Conservation (phyloP, 2,888 invertebrate species). For the Deilephila elpenor region DNA sequence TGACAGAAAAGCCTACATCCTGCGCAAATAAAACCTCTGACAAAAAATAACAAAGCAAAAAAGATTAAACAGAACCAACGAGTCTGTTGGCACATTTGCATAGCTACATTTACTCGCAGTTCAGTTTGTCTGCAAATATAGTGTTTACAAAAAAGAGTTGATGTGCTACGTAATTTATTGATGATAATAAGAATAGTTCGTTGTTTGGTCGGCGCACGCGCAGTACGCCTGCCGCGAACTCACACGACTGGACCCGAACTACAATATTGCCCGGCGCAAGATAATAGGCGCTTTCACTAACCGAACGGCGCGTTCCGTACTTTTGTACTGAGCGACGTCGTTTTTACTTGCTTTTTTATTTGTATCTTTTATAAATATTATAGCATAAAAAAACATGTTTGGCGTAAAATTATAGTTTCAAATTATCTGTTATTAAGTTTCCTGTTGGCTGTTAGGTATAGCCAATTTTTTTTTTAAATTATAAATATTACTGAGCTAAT, state of each 20-base stretch:
- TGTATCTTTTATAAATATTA: too few species aligned
- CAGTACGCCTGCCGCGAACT: neutral
- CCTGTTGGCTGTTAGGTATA: too few species aligned
- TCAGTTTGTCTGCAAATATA: neutral
- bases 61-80: neutral
- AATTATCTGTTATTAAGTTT: too few species aligned
- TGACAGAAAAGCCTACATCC: neutral
- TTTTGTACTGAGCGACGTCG: neutral
- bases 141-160: neutral
- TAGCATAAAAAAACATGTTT: too few species aligned
- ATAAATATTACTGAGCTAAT: too few species aligned
- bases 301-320: neutral
- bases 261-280: neutral
- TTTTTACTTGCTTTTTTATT: neutral
- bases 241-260: neutral
- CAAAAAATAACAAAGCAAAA: neutral
- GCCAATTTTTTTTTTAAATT: too few species aligned
- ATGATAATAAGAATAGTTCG: neutral
- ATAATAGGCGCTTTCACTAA: neutral
- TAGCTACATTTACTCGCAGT: neutral
- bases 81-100: slow-evolving; percentile 15
- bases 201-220: neutral
- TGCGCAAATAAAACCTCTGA: neutral
- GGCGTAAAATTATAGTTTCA: too few species aligned
- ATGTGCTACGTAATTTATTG: neutral